Conservation (phyloP, 2,888 invertebrate species). For the Heteropelma amictum region DNA sequence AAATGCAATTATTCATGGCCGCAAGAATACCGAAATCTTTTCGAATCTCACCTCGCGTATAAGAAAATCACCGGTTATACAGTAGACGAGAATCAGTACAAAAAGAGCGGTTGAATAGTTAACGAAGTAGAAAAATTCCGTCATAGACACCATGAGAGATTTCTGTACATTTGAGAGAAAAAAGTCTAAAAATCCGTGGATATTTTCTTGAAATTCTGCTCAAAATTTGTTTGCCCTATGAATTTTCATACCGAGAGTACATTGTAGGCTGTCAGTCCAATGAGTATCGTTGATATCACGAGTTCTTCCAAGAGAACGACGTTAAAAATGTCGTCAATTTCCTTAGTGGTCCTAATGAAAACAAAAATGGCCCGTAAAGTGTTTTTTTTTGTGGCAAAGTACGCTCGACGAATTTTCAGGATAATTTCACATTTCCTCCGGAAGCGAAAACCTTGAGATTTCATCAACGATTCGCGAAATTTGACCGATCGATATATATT, state of each 20-base stretch:
- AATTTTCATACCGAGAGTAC: constrained; percentile 10
- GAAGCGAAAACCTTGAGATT: too few species aligned
- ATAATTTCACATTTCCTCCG: not conserved
- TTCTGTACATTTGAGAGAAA: not conserved
- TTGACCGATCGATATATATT: too few species aligned
- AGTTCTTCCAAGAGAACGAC: constrained; percentile 49
- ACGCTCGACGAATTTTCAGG: too few species aligned
- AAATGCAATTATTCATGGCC: not conserved
- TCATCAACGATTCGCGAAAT: too few species aligned
- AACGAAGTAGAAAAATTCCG: not conserved
- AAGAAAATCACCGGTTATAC: constrained; percentile 1
- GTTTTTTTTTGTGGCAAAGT: too few species aligned
- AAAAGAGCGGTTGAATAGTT: not conserved
- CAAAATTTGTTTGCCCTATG: too few species aligned
- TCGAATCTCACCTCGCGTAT: constrained; percentile 50
- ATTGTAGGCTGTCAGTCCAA: constrained; percentile 39
- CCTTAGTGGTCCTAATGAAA: constrained; percentile 26
- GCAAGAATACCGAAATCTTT: not conserved
- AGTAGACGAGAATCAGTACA: not conserved
- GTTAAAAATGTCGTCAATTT: constrained; percentile 41
- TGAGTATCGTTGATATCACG: constrained; percentile 34
- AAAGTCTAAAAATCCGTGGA: not conserved
- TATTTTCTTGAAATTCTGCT: not conserved
- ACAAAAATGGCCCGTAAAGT: too few species aligned
- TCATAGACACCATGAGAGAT: not conserved